Evolutionary conservation across 2,113 vertebrate species (phyloP), one percentile per base, ranked within the genome.

Genomic region (Riparia riparia): DNA sequence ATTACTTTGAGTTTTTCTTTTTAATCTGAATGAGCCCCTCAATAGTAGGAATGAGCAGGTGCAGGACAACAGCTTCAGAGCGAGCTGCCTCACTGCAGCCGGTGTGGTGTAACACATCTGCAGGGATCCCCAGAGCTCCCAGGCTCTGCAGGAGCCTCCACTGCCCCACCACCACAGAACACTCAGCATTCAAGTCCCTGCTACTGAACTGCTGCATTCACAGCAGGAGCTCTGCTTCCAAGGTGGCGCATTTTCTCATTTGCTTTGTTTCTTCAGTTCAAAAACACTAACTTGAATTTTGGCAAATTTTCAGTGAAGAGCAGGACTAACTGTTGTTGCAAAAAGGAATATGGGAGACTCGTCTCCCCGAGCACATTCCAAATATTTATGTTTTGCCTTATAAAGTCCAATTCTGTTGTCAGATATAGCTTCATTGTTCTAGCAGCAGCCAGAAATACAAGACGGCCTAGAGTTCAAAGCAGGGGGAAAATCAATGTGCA

Each of bases 401-500:
- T 93, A 65, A 85, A 90, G 57, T 47, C 73, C 64, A 56, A 12
- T 94, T 83, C 57, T 86, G 32, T 57, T 50, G 63, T 84, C 56
- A 94, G 65, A 89, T 54, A 58, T 37, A 73, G 39, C 34, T 32
- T 72, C 53, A 45, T 47, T 86, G 56, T 70, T 58, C 71, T 51
- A 81, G 29, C 80, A 93, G 63, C 44, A 78, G 58, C 44, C 68
- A 95, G 80, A 87, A 94, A 90, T 19, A 80, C 49, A 70, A 94
- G 82, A 83, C 2, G 2, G 41, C 64, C 64, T 42, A 16, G 61
- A 92, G 79, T 82, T 83, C 53, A 90, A 90, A 82, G 63, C 24
- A 66, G 34, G 73, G 42, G 77, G 26, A 86, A 80, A 92, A 90
- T 83, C 78, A 81, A 89, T 71, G 68, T 31, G 74, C 32, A 74